Evolutionary conservation across 2,888 invertebrate species (phyloP), one percentile per base, ranked within the genome.

Genomic region (Eueremaeus valkanovi): DNA sequence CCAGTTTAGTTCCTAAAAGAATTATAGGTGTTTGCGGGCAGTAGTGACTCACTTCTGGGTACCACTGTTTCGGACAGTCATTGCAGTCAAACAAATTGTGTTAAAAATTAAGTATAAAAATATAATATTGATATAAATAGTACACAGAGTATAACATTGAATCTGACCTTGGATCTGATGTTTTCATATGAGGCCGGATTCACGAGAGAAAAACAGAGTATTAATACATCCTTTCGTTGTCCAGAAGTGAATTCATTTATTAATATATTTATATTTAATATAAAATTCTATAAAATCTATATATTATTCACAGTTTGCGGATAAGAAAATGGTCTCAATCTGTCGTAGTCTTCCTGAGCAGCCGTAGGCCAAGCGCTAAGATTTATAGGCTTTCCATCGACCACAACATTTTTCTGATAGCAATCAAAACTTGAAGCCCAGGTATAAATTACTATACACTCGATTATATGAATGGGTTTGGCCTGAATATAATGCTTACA

Each of bases 181-280:
- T 98, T 99, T 87, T 98, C 98, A 87, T 96, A 98, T 72, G 98
- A 98, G 73, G 97, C 96, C 79, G 98, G 98, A 85, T 96, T 95
- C 81, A 98, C 96, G 80, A 99, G 95, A 86, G 96, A 96, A 87
- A 96, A 99, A 88, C 98, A 99, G 86, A 99, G 95, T 82, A 99
- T 90, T 87, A 99, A 99, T 79, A 99, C 98, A 86, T 99, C 98
- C 79, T 74, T 33, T 21, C 97, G 13, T 40, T 36, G 16, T 49
- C 11, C n/a, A n/a, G n/a, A n/a, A n/a, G n/a, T 18, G 13, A 75
- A 9, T 13, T 42, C 9, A 74, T 27, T 16, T 55, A 40, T 68
- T 33, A 27, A 18, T 1, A 74, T 49, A 36, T 74, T 45, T 74
- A 24, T 0, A n/a, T 49, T 72, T 42, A 6, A 82, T 87, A 49